A percentile compares a stretch with the other conserved stretches of the same genome.
phyloP scores from a whole-genome alignment of 2,797 vertebrate species.

The Protosalanx chinensis region DNA sequence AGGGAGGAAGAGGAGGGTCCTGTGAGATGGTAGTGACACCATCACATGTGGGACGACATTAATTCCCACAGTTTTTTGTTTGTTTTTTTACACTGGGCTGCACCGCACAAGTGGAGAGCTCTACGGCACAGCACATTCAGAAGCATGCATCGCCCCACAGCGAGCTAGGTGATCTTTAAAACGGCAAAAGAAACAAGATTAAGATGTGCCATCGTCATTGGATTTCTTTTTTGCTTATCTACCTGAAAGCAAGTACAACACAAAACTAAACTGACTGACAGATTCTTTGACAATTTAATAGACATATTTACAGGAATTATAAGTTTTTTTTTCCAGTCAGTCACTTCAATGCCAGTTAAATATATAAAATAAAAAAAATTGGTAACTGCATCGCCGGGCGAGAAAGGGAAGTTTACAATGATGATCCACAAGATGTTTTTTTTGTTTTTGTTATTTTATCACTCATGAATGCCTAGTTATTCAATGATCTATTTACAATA shows the following conservation, averaged over 20 bases:
- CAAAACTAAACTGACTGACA: slow-evolving; percentile 50
- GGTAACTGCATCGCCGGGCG: slow-evolving; percentile 42
- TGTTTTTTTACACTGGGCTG: slow-evolving; percentile 51
- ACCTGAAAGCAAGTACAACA: slow-evolving; percentile 43
- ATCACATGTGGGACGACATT: slow-evolving; percentile 56
- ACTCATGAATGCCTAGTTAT: slow-evolving; percentile 53
- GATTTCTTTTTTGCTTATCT: slow-evolving; percentile 20
- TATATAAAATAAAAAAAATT: slow-evolving; percentile 40
- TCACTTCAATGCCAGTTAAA: slow-evolving; percentile 61
- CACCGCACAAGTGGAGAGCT: slow-evolving; percentile 48
- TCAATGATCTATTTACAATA: slow-evolving; percentile 73
- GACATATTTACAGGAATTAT: slow-evolving; percentile 69
- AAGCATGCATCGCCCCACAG: slow-evolving; percentile 68
- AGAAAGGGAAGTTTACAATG: slow-evolving; percentile 45
- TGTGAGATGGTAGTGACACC: slow-evolving; percentile 1
- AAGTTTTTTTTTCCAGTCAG: slow-evolving; percentile 39
- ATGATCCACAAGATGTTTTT: slow-evolving; percentile 28
- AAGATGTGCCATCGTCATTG: slow-evolving; percentile 21
- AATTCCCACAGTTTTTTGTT: slow-evolving; percentile 54
- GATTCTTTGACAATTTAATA: slow-evolving; percentile 55
- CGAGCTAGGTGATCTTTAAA: slow-evolving; percentile 49
- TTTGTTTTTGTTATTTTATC: slow-evolving; percentile 20
- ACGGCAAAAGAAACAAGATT: slow-evolving; percentile 22
- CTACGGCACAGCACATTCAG: slow-evolving; percentile 66
- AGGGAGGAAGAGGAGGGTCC: background rate